Evolutionary conservation across 1,140 invertebrate species (phyloP), one percentile per base, ranked within the genome.

Genomic region (Bombus pyrosoma): DNA sequence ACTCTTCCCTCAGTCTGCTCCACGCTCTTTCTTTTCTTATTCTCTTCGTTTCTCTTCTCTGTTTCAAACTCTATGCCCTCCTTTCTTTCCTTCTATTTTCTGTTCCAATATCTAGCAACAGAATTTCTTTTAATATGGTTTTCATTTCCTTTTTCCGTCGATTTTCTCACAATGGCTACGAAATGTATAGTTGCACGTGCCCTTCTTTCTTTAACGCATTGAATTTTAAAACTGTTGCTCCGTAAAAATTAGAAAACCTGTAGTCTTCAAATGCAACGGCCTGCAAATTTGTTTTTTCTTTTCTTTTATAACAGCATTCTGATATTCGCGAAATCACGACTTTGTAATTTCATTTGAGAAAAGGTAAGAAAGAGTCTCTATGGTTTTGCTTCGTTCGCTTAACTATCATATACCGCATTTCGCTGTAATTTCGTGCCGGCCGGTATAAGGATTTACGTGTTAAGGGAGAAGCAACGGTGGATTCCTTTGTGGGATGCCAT

Each of bases 371-470:
- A 22, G 32, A 68, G 15, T 68, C 9, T 32, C 13, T 22, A 6
- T 15, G 32, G 0, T 18, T 34, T 37, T 22, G 68, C 37, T 28
- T 12, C 68, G 34, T 69, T 39, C 34, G 37, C 9, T 69, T 28
- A 39, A 22, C 18, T 10, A 22, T n/a, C 13, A 6, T 41, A 15
- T 13, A 1, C 13, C 25, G 28, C 8, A 1, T 34, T 53, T 25
- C 22, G n/a, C 25, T 22, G 74, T 32, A n/a, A 53, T 53, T 68
- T 78, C 73, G 69, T 75, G 62, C 66, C 86, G 78, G 87, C 89
- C 82, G 85, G 28, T 62, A 13, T 57, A n/a, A 62, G 53, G 68
- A 91, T 92, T 84, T 86, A 85, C 75, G 85, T 83, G 72, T 76
- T 79, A 80, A 66, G 74, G 68, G 41, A 25, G 25, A 32, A 64